A percentile compares a stretch with the other conserved stretches of the same genome.
Evolutionary conservation across 2,797 vertebrate genomes (phyloP).

Genomic region (Malurus leucopterus): DNA sequence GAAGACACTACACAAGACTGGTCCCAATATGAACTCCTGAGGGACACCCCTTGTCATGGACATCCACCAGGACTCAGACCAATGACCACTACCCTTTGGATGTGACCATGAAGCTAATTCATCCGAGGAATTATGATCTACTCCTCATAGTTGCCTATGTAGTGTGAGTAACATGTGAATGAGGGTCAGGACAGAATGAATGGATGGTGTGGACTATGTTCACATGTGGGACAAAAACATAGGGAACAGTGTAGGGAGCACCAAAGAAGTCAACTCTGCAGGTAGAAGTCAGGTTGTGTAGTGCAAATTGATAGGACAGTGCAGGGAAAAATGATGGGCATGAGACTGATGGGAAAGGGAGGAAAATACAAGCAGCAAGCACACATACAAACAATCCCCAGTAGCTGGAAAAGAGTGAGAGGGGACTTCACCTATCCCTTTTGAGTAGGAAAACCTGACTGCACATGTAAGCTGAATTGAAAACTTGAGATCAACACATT

Average conservation of each 20-base stretch:
- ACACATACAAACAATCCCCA: not conserved
- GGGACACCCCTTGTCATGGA: not conserved
- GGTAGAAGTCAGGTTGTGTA: not conserved
- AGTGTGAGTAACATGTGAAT: not conserved
- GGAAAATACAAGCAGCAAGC: not conserved
- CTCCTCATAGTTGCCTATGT: not conserved
- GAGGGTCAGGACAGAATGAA: not conserved
- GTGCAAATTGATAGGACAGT: not conserved
- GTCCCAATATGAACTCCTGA: not conserved
- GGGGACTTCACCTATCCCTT: not conserved
- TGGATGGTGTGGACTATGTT: not conserved
- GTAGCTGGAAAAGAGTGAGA: not conserved
- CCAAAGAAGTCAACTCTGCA: not conserved
- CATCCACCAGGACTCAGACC: not conserved
- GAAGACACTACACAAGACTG: not conserved
- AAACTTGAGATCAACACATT: not conserved
- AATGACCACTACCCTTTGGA: not conserved
- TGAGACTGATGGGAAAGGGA: not conserved
- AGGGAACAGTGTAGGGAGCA: accelerated
- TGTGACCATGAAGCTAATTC: not conserved
- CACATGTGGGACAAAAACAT: not conserved
- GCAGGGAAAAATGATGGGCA: accelerated
- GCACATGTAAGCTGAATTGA: not conserved
- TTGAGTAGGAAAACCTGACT: not conserved
- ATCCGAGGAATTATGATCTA: not conserved